These are phyloP conservation scores for Hycleus cichorii DNA, from an alignment of 1,140 invertebrate genomes.

Conservation along the genomic window DNA sequence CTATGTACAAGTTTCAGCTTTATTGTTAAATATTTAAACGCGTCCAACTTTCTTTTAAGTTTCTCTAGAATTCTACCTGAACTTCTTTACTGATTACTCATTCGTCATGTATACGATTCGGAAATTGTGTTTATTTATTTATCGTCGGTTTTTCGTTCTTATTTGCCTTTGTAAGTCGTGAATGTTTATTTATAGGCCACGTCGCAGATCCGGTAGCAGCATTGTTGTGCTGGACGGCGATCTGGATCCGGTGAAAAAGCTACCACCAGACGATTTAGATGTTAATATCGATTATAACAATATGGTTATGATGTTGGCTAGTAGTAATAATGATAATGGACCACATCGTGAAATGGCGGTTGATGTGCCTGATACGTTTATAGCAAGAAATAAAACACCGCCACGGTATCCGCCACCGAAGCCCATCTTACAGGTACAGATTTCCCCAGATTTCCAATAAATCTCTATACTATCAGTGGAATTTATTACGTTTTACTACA, in stretches of 20 bases:
- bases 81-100: no score
- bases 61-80: no score
- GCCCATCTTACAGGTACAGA: conserved; percentile 38
- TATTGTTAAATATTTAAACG: no score
- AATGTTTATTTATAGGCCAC: conserved; percentile 48
- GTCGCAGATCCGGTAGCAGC: conserved; percentile 58
- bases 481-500: no score
- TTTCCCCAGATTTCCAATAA: background rate
- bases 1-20: no score
- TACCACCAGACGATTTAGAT: conserved; percentile 39
- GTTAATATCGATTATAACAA: conserved; percentile 46
- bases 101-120: background rate
- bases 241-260: conserved; percentile 38
- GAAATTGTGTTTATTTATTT: background rate
- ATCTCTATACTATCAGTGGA: no score
- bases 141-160: background rate
- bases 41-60: no score
- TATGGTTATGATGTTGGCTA: conserved; percentile 60
- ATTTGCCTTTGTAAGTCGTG: no score
- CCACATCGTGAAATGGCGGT: conserved; percentile 95
- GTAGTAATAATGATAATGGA: conserved; percentile 52
- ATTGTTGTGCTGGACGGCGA: conserved; percentile 61
- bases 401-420: conserved; percentile 81
- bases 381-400: conserved; percentile 82
- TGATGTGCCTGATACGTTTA: conserved; percentile 93